Evolutionary conservation across 2,797 vertebrate species (phyloP), one percentile per base, ranked within the genome.

Genomic region (Cephalopachus bancanus): DNA sequence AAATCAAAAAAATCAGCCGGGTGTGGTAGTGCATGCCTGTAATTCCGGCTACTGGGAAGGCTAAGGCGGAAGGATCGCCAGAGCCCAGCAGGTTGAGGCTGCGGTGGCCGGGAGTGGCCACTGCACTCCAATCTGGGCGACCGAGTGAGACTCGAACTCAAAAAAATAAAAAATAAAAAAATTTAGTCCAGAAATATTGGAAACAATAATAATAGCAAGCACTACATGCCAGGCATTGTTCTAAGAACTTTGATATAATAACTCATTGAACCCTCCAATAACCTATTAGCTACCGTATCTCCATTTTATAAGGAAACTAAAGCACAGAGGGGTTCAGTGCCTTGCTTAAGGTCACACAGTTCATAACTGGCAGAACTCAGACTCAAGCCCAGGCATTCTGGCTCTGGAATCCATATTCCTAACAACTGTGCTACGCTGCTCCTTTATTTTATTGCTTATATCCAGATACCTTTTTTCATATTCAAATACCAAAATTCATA

Each of bases 301-400:
- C 67, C 44, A 26, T 90, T 81, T 94, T 81, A 55, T 78, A 84
- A 76, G 28, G 88, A 88, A 44, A 76, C 22, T 67, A 26, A 57
- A 37, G 12, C 30, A 83, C 14, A 69, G n/a, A 91, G 17, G 24
- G 74, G 60, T 94, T 96, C 30, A 60, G 62, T 87, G 67, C 37
- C 59, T 55, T 75, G 20, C 30, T 37, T 26, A 37, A 37, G 37
- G 37, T 37, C 37, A 37, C 37, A 37, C 37, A 37, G 37, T 3
- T 37, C 3, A 37, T 74, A 84, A 84, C 26, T 53, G 51, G 30
- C 24, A 71, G 71, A 95, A 71, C 75, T 37, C 22, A 90, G 44
- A 90, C 22, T 64, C 55, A 57, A 30, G 55, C 10, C 28, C 19
- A 20, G n/a, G 37, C 10, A 55, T 10, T 57, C 60, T 28, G 28